Percentiles rank a stretch among this genome's conserved stretches.
Conservation (phyloP, 2,113 vertebrate genomes). For the Percina caprodes region DNA sequence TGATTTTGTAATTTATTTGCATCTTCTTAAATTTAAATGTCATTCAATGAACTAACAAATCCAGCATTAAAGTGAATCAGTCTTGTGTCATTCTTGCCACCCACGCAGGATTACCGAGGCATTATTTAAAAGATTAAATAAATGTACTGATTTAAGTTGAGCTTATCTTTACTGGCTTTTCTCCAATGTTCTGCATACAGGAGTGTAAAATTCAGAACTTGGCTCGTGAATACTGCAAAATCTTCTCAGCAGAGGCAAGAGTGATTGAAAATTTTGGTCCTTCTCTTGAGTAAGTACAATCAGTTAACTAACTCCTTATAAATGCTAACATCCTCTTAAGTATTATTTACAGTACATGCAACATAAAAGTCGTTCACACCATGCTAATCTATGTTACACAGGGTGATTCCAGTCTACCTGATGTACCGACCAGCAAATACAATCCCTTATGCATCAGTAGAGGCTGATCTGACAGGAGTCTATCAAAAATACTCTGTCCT, state of each 20-base stretch:
- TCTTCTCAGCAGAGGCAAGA: constrained; percentile 93
- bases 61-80: constrained; percentile 6
- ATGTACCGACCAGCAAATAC: constrained; percentile 95
- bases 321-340: not conserved
- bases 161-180: constrained; percentile 38
- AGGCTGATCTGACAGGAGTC: constrained; percentile 87
- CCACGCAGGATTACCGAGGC: constrained; percentile 44
- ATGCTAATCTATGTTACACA: constrained; percentile 62
- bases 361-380: not conserved
- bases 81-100: constrained; percentile 19
- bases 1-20: constrained; percentile 5
- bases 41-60: constrained; percentile 12
- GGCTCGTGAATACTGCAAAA: constrained; percentile 96
- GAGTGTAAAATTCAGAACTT: constrained; percentile 96
- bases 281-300: constrained; percentile 90
- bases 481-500: constrained; percentile 86
- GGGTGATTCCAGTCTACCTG: constrained; percentile 92
- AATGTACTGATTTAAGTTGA: constrained; percentile 14
- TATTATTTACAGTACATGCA: not conserved
- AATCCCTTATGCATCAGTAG: constrained; percentile 92
- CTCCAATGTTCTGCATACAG: constrained; percentile 77
- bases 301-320: not conserved
- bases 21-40: not conserved
- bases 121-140: constrained; percentile 33
- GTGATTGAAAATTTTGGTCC: constrained; percentile 88